phyloP scores from a whole-genome alignment of 2,113 vertebrate genomes.

The Mustelus asterias region DNA sequence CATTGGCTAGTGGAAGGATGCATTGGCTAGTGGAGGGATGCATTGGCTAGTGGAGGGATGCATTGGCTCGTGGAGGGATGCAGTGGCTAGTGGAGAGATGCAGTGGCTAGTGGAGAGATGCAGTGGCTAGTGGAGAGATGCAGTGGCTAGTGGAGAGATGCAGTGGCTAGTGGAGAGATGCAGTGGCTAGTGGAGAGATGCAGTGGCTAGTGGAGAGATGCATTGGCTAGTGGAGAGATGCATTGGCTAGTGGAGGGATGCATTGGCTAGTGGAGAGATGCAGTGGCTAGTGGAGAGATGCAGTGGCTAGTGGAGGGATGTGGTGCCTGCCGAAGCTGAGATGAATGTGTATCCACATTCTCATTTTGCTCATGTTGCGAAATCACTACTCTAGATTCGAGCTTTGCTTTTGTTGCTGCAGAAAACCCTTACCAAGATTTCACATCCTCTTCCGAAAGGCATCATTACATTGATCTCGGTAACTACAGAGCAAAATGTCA shows the following conservation, averaged over 20 bases:
- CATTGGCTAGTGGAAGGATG: neutral
- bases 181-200: neutral
- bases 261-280: no score
- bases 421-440: neutral
- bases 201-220: neutral
- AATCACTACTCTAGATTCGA: neutral
- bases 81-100: neutral
- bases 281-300: no score
- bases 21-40: neutral
- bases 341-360: neutral
- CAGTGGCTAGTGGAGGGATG: neutral
- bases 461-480: neutral
- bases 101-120: neutral
- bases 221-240: neutral
- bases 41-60: neutral
- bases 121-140: no score
- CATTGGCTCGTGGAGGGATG: neutral
- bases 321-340: neutral
- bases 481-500: neutral
- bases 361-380: neutral
- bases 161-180: no score
- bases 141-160: no score
- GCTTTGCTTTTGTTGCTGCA: neutral
- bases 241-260: no score
- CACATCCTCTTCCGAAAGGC: neutral